Evolutionary conservation across 2,797 vertebrate species (phyloP).

Genomic region (Coendou prehensilis): DNA sequence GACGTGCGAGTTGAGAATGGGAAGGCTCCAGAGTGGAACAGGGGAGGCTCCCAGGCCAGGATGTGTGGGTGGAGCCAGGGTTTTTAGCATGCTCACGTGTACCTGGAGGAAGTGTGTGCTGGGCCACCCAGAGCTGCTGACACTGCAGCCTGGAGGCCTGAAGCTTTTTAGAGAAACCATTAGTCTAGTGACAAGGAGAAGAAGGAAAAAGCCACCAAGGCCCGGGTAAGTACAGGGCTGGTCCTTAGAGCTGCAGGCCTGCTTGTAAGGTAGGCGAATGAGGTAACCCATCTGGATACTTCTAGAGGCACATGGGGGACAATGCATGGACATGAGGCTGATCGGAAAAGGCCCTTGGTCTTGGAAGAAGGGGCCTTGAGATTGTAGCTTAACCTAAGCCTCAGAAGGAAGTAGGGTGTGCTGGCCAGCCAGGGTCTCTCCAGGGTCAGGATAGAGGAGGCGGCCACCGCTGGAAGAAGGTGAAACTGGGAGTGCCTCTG

Average conservation of each 20-base stretch:
- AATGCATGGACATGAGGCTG: background rate
- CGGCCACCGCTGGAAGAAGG: constrained; percentile 36
- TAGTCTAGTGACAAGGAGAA: constrained; percentile 66
- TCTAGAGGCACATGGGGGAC: background rate
- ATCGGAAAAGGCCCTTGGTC: constrained; percentile 47
- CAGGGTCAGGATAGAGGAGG: constrained; percentile 66
- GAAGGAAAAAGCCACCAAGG: constrained; percentile 50
- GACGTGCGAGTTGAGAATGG: constrained; percentile 63
- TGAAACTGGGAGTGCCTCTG: constrained; percentile 71
- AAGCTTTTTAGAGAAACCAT: constrained; percentile 75
- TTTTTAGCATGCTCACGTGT: constrained; percentile 71
- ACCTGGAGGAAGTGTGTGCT: constrained; percentile 79
- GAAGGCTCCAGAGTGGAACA: constrained; percentile 39
- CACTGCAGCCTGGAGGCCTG: constrained; percentile 66
- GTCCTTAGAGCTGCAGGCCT: background rate
- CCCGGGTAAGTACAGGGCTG: constrained; percentile 15
- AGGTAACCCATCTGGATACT: background rate
- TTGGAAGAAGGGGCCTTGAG: background rate
- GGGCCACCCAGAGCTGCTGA: constrained; percentile 85
- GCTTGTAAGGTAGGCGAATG: background rate
- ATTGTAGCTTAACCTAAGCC: background rate
- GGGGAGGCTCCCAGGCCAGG: constrained; percentile 28
- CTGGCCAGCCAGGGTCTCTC: constrained; percentile 19
- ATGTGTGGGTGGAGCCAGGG: constrained; percentile 68
- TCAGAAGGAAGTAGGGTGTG: constrained; percentile 9